These are phyloP conservation scores for Apostichopus californicus DNA, from an alignment of 35 echinoderm and acorn worm genomes.

Conservation along the genomic window DNA sequence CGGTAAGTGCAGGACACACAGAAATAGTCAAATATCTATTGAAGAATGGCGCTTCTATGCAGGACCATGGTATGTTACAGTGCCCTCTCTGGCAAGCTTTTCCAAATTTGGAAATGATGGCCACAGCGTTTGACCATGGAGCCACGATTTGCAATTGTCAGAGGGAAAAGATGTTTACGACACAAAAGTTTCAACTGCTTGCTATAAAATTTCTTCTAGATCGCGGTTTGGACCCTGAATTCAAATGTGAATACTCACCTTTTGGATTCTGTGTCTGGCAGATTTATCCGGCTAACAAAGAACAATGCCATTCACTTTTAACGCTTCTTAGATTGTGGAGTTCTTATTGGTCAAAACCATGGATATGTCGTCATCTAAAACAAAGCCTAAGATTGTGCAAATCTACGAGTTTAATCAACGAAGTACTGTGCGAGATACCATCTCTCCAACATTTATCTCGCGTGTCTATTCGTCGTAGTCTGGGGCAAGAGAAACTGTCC, in stretches of 20 bases:
- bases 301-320: slow-evolving; percentile 22
- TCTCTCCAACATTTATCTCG: slow-evolving; percentile 18
- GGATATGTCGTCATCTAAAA: slow-evolving; percentile 7
- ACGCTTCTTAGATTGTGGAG: slow-evolving; percentile 6
- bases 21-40: slow-evolving; percentile 47
- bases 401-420: not conserved
- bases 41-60: slow-evolving; percentile 44
- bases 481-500: slow-evolving; percentile 10
- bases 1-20: slow-evolving; percentile 15
- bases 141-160: slow-evolving; percentile 33
- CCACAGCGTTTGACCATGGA: slow-evolving; percentile 15
- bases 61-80: not conserved
- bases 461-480: slow-evolving; percentile 4
- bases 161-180: slow-evolving; percentile 21
- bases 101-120: slow-evolving; percentile 34
- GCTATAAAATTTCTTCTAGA: slow-evolving; percentile 31
- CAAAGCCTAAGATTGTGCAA: slow-evolving; percentile 29
- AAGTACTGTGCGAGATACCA: not conserved
- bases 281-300: slow-evolving; percentile 33
- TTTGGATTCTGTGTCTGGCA: slow-evolving; percentile 49
- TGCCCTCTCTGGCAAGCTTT: slow-evolving; percentile 50
- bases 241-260: slow-evolving; percentile 26
- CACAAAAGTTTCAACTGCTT: not conserved
- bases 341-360: slow-evolving; percentile 12
- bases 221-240: slow-evolving; percentile 31